Percentiles rank a stretch among this genome's conserved stretches.
These are phyloP conservation scores for Hippocampus kuda DNA, from an alignment of 2,797 vertebrate species.

Conservation along the genomic window DNA sequence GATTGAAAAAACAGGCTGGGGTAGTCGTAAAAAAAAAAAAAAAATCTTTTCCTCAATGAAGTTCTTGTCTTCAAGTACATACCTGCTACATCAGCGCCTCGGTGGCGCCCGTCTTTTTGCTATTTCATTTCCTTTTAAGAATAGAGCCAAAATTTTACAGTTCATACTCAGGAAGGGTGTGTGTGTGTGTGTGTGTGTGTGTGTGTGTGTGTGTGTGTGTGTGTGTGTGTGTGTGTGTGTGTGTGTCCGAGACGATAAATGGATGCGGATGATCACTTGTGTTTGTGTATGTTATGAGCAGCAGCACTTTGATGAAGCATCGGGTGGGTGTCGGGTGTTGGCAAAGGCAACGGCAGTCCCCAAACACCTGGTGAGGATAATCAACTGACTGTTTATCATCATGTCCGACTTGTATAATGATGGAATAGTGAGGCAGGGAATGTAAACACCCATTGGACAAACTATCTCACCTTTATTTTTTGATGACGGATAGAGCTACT, in stretches of 20 bases:
- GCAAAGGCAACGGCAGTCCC: conserved; percentile 4
- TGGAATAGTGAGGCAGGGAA: conserved; percentile 42
- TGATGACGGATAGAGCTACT: conserved; percentile 52
- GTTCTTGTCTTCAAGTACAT: conserved; percentile 3
- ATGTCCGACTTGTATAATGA: conserved; percentile 35
- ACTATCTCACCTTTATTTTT: conserved; percentile 56
- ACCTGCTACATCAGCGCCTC: conserved; percentile 10
- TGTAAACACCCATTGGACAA: conserved; percentile 50
- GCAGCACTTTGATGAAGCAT: conserved; percentile 61
- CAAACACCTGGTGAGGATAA: conserved; percentile 6
- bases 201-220: conserved; percentile 41
- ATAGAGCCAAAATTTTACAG: conserved; percentile 50
- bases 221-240: conserved; percentile 50
- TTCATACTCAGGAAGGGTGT: conserved; percentile 75
- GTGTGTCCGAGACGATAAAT: conserved; percentile 26
- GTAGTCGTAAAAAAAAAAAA: neutral
- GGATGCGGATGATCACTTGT: conserved; percentile 5
- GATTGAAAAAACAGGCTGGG: neutral
- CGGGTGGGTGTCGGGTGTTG: conserved; percentile 22
- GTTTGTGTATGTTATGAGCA: conserved; percentile 46
- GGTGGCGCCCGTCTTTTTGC: conserved; percentile 9
- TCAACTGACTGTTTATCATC: conserved; percentile 50
- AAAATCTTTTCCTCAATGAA: conserved; percentile 1
- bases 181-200: conserved; percentile 39
- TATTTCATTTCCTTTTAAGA: conserved; percentile 32